Percentiles rank a stretch among this genome's conserved stretches.
Evolutionary conservation across 2,888 invertebrate genomes (phyloP).

Genomic region (Macrosoma leucophasiata): DNA sequence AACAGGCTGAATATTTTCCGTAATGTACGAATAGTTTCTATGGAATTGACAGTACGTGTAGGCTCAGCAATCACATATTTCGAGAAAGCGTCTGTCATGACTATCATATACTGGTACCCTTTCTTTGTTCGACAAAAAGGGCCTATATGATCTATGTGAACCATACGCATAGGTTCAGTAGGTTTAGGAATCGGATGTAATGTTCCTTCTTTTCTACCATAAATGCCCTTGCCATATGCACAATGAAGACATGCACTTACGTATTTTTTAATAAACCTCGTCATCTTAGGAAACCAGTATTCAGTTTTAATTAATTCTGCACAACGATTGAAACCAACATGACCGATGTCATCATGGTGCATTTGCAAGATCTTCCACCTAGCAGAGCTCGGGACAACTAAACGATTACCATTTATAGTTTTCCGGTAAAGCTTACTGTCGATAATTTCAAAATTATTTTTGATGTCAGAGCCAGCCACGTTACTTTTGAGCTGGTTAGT

Average conservation of each 20-base stretch:
- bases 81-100: conserved; percentile 22
- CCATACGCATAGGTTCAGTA: conserved; percentile 19
- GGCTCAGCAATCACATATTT: conserved; percentile 22
- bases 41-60: too few relatives aligned
- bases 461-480: too few relatives aligned
- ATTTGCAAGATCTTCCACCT: conserved; percentile 32
- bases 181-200: conserved; percentile 28
- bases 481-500: too few relatives aligned
- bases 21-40: too few relatives aligned
- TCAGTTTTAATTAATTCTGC: conserved; percentile 29
- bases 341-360: conserved; percentile 37
- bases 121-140: conserved; percentile 25
- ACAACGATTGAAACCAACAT: conserved; percentile 29
- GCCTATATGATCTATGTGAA: conserved; percentile 29
- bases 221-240: conserved; percentile 34
- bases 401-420: conserved; percentile 25
- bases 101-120: conserved; percentile 25
- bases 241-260: conserved; percentile 30
- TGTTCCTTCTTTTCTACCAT: conserved; percentile 26
- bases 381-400: conserved; percentile 31
- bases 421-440: too few relatives aligned
- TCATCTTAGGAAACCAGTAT: conserved; percentile 33
- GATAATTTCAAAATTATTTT: too few relatives aligned
- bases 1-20: too few relatives aligned
- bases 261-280: conserved; percentile 27